Evolutionary conservation across 2,888 invertebrate species (phyloP).

Genomic region (Spodoptera exigua): DNA sequence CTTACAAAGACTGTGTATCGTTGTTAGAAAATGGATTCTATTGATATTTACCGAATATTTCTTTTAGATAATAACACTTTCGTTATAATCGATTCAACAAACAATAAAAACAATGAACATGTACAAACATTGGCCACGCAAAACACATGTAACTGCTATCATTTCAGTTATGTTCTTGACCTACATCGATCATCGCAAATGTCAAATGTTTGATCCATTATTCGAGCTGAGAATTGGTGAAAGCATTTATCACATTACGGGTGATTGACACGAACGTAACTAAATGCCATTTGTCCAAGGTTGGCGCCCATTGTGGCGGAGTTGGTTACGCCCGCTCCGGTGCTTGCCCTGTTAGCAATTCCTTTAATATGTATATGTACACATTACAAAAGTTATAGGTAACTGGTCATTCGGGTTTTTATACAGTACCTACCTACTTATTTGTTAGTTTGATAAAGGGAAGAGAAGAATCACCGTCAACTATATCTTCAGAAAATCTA

Average conservation of each 20-base stretch:
- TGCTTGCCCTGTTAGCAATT: slow-evolving; percentile 47
- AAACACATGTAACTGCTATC: slow-evolving; percentile 37
- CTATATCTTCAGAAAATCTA: too few relatives aligned
- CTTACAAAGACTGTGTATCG: too few relatives aligned
- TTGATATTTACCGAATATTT: neutral
- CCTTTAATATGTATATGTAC: slow-evolving; percentile 6
- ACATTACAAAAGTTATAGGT: neutral
- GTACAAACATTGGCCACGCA: slow-evolving; percentile 16
- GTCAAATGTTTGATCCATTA: slow-evolving; percentile 74
- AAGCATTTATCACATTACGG: slow-evolving; percentile 71
- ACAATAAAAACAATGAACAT: slow-evolving; percentile 1
- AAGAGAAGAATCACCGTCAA: too few relatives aligned
- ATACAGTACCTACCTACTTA: too few relatives aligned
- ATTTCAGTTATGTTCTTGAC: slow-evolving; percentile 75
- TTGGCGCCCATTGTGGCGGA: slow-evolving; percentile 68
- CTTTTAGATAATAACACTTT: neutral
- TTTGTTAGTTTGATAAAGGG: too few relatives aligned
- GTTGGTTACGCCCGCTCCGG: slow-evolving; percentile 50
- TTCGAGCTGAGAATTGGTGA: slow-evolving; percentile 65
- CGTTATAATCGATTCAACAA: neutral
- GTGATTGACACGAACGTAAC: slow-evolving; percentile 78
- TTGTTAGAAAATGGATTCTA: too few relatives aligned
- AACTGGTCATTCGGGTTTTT: too few relatives aligned
- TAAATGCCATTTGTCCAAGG: slow-evolving; percentile 83
- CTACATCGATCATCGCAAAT: slow-evolving; percentile 77